phyloP scores from a whole-genome alignment of 2,888 invertebrate species.

The Crocallis elinguaria region DNA sequence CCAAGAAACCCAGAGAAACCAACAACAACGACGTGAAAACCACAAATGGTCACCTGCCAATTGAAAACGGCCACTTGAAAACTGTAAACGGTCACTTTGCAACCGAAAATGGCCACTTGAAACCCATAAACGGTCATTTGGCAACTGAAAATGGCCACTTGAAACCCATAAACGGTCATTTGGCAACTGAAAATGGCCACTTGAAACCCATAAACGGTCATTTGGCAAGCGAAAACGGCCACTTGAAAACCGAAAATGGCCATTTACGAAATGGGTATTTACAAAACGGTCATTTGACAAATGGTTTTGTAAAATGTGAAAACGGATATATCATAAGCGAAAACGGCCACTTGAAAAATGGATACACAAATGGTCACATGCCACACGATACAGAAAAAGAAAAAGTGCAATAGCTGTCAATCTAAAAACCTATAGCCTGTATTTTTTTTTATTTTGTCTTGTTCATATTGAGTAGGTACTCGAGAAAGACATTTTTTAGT shows the following conservation, averaged over 20 bases:
- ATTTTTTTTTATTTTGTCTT: background rate
- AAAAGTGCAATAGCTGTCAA: slow-evolving; percentile 65
- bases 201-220: slow-evolving; percentile 40
- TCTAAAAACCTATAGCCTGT: slow-evolving; percentile 3
- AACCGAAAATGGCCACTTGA: slow-evolving; percentile 34
- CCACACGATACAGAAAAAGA: slow-evolving; percentile 58
- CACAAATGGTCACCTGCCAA: slow-evolving; percentile 21
- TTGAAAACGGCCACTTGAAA: slow-evolving; percentile 27
- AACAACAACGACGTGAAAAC: slow-evolving; percentile 50
- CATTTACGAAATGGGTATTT: slow-evolving; percentile 44
- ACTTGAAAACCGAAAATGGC: slow-evolving; percentile 32
- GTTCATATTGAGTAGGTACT: background rate
- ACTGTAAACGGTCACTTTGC: slow-evolving; percentile 46
- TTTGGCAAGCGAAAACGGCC: slow-evolving; percentile 38
- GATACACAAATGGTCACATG: slow-evolving; percentile 56
- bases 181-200: slow-evolving; percentile 32
- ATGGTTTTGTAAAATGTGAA: slow-evolving; percentile 19
- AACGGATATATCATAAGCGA: slow-evolving; percentile 39
- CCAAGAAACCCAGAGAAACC: slow-evolving; percentile 42
- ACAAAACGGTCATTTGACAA: slow-evolving; percentile 42
- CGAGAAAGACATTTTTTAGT: background rate
- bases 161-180: slow-evolving; percentile 49
- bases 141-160: slow-evolving; percentile 38
- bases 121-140: slow-evolving; percentile 41
- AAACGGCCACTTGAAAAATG: slow-evolving; percentile 50